These are phyloP conservation scores for Oxyura jamaicensis DNA, from an alignment of 2,113 vertebrate genomes.

Conservation along the genomic window DNA sequence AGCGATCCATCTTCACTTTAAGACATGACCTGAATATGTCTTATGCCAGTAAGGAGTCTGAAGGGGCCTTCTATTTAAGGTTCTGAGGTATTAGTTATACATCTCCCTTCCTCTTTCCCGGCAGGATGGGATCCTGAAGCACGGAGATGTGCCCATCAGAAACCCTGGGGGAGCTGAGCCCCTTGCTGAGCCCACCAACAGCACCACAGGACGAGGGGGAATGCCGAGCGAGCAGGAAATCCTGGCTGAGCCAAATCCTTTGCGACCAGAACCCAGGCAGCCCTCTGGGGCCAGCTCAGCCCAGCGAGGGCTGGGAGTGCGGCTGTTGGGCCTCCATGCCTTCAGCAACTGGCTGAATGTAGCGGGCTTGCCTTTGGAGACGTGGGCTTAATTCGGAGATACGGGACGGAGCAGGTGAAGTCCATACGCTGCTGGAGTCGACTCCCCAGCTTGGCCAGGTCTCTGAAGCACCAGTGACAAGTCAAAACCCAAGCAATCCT, in stretches of 20 bases:
- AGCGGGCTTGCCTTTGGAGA: background rate
- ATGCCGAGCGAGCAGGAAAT: background rate
- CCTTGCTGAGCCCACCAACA: background rate
- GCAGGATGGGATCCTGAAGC: background rate
- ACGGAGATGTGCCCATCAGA: background rate
- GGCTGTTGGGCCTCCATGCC: background rate
- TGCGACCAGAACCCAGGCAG: background rate
- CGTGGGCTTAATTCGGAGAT: background rate
- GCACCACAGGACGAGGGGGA: background rate
- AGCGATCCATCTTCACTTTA: background rate
- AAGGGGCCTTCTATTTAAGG: background rate
- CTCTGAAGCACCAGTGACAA: background rate
- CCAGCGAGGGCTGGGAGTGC: accelerated
- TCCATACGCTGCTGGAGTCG: background rate
- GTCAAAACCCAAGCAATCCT: background rate
- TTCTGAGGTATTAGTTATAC: background rate
- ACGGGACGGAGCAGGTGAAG: background rate
- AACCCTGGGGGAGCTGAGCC: background rate
- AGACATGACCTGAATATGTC: background rate
- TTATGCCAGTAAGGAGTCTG: background rate
- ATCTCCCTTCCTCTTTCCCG: background rate
- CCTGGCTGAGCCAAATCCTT: background rate
- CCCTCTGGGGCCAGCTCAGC: background rate
- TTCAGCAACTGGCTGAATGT: background rate
- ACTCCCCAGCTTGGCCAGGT: background rate